Evolutionary conservation across 2,888 invertebrate genomes (phyloP).

Genomic region (Heliconius ethilla): DNA sequence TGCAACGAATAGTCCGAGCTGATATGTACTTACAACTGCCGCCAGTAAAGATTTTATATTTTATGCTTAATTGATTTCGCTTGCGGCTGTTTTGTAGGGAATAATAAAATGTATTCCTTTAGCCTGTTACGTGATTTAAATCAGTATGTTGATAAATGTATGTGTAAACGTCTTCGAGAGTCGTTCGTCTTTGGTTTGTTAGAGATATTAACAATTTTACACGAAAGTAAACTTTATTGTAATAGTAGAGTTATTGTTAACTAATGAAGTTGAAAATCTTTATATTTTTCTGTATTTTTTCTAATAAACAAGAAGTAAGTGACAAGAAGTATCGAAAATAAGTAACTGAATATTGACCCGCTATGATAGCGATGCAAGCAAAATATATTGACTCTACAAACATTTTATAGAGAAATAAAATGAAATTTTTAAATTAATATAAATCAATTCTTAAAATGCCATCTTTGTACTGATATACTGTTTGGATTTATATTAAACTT

Average conservation of each 20-base stretch:
- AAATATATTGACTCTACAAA: background rate
- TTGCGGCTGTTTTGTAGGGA: conserved; percentile 12
- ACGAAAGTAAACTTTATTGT: background rate
- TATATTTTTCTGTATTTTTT: background rate
- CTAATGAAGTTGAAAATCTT: background rate
- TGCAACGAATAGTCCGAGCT: conserved; percentile 14
- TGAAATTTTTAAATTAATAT: no score
- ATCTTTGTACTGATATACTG: background rate
- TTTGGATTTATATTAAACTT: background rate
- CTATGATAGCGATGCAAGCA: background rate
- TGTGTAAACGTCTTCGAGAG: background rate
- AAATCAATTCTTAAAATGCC: background rate
- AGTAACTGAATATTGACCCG: background rate
- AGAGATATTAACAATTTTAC: background rate
- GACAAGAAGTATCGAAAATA: no score
- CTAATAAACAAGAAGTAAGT: background rate
- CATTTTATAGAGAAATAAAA: background rate
- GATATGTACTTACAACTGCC: conserved; percentile 9
- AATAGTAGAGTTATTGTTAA: background rate
- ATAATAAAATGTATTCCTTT: conserved; percentile 9
- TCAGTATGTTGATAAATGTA: background rate
- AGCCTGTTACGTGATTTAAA: conserved; percentile 12
- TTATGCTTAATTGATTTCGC: conserved; percentile 25
- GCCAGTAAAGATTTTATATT: conserved; percentile 4
- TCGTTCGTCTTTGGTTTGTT: background rate